Base-by-base conservation (phyloP, 1,140 invertebrate genomes). In the Oedothorax gibbosus region DNA sequence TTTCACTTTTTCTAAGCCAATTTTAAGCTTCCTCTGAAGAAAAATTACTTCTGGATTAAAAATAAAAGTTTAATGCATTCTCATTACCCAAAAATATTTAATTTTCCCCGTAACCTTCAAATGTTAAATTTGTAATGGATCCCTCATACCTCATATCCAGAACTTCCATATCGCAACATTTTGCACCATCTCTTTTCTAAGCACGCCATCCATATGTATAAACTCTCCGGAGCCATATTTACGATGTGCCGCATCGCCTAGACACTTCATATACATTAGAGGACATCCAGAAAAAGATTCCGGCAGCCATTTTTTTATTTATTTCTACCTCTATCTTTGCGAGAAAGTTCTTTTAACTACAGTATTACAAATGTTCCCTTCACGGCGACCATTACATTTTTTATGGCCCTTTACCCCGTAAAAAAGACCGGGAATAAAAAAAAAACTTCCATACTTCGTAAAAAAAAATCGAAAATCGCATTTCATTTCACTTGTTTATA, bases 251-350 rank as follows among this genome's bases (percentile, higher is more conserved):
- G 69, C 80, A 65, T 14, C 49, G 8, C 57, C 50, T 10, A 82
- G 69, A 82, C 80, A 82, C 80, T 82, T 82, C 80, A 82, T 82
- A 81, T 81, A 82, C 80, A 82, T 82, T 82, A 82, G 69, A 82
- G 35, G 80, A 82, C 69, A 82, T 71, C 69, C 77, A 62, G 69
- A 82, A 82, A 82, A 73, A 82, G 80, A 73, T 71, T 71, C 66
- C 57, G 10, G 20, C 57, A 18, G 15, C 57, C 57, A 21, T 68
- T 60, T 68, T 60, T 14, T 10, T 66, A 69, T 66, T 69, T 71
- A 60, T 82, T 73, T 82, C 21, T 53, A 54, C 54, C 79, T 20
- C 77, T 69, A 79, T 54, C 65, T 80, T 66, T 66, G 66, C 80
- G 62, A 73, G 68, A 82, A 82, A 73, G 69, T 82, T 73, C 68